Evolutionary conservation across 2,113 vertebrate species (phyloP), one percentile per base, ranked within the genome.

Genomic region (Brachyhypopomus gauderio): DNA sequence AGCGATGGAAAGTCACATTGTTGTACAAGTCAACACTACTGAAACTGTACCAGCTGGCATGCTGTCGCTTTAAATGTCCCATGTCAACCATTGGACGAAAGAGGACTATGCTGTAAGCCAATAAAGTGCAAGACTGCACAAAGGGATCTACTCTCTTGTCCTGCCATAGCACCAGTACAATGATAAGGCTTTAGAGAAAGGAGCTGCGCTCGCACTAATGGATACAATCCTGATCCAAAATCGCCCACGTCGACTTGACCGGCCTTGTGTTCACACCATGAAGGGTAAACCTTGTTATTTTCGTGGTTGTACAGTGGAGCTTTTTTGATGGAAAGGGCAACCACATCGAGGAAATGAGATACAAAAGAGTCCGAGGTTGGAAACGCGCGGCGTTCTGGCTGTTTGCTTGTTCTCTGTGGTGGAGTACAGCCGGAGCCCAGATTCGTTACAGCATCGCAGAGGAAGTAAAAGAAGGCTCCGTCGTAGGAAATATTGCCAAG

Each of bases 401-500:
- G 63, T 62, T 75, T 59, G 8, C 6, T 77, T 81, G 84, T 27
- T 81, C 75, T 74, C 27, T 92, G 83, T 88, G 91, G 85, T 89
- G 93, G 92, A 91, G 87, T 88, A 76, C 88, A 89, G 89, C 88
- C 58, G 89, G 90, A 56, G 85, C 81, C 14, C 86, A 87, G 80
- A 84, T 84, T 79, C 91, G 75, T 64, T 94, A 93, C 62, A 89
- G 91, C 4, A 89, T 94, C 58, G 88, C 91, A 3, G 93, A 94
- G 86, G 91, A 93, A 76, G 83, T 89, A 52, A 86, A 90, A 9
- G 87, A 89, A 58, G 92, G 92, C 12, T 90, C 88, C n/a, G 72
- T 88, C 3, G 91, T 95, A 56, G 92, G 93, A 38, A 91, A 93
- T 85, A 76, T 95, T 60, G 92, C 90, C 67, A 91, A 92, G 82